Percentiles rank a stretch among this genome's conserved stretches.
phyloP scores from a whole-genome alignment of 2,888 invertebrate species.

The Machimus atricapillus region DNA sequence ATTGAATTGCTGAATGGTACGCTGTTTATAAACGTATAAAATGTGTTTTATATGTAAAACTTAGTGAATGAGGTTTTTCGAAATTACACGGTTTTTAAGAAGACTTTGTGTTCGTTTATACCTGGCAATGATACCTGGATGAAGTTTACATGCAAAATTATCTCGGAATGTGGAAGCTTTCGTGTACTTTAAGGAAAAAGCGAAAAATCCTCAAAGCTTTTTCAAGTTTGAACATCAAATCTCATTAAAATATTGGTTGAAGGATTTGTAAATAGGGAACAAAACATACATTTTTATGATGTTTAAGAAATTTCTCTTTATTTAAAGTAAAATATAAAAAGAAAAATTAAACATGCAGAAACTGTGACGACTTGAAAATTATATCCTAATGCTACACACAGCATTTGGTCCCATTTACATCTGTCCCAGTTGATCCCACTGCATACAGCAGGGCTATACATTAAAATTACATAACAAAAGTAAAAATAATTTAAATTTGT shows the following conservation, averaged over 20 bases:
- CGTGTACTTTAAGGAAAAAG: background rate
- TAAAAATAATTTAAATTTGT: constrained; percentile 33
- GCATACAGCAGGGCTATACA: background rate
- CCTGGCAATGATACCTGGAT: background rate
- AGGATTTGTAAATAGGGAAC: background rate
- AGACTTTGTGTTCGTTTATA: background rate
- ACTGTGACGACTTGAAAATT: background rate
- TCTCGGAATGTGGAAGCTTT: background rate
- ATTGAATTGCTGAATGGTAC: too few species aligned
- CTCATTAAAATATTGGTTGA: too few species aligned
- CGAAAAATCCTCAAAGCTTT: background rate
- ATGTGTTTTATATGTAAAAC: too few species aligned
- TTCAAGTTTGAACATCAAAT: background rate
- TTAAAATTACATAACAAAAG: constrained; percentile 22
- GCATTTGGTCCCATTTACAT: background rate
- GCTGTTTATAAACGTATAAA: too few species aligned
- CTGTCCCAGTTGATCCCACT: background rate
- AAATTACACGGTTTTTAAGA: background rate
- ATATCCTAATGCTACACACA: background rate
- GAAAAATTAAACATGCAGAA: constrained; percentile 1
- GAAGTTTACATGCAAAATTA: background rate
- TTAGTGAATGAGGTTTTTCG: too few species aligned
- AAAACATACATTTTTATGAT: background rate
- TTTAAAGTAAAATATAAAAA: constrained; percentile 1
- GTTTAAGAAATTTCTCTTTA: constrained; percentile 14